A percentile compares a stretch with the other conserved stretches of the same genome.
Evolutionary conservation across 2,113 vertebrate genomes (phyloP).

Genomic region (Rallus limicola): DNA sequence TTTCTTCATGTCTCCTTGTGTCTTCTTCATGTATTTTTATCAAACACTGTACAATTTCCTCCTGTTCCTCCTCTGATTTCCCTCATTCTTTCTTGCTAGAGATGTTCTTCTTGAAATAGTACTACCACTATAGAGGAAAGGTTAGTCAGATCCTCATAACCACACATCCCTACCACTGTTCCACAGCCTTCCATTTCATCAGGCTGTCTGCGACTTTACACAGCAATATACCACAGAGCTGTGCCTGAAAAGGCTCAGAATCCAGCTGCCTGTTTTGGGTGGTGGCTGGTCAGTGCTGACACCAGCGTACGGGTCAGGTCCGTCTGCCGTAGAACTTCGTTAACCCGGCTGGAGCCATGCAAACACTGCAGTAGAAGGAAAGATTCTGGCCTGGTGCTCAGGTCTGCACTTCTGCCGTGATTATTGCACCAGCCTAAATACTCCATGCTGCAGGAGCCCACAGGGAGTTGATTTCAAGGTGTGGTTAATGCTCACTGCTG

Average conservation of each 20-base stretch:
- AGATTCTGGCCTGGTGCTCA: background rate
- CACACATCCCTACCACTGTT: background rate
- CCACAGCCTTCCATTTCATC: background rate
- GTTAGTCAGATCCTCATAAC: background rate
- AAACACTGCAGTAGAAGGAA: background rate
- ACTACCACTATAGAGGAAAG: background rate
- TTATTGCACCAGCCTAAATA: background rate
- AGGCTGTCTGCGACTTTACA: background rate
- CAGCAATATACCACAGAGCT: background rate
- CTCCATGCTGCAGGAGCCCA: background rate
- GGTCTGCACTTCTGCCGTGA: rapidly evolving
- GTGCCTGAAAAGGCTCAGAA: background rate
- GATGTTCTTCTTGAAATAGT: background rate
- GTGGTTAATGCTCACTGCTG: background rate
- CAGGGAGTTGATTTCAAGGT: background rate
- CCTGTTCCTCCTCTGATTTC: background rate
- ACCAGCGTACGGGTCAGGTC: rapidly evolving
- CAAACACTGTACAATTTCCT: background rate
- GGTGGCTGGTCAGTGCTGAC: background rate
- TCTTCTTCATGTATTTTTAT: background rate
- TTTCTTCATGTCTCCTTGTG: background rate
- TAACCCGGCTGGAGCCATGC: background rate
- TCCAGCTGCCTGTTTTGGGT: background rate
- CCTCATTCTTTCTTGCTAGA: background rate
- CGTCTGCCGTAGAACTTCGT: background rate